phyloP scores from a whole-genome alignment of 1,140 invertebrate species.

The Sitobion miscanthi region DNA sequence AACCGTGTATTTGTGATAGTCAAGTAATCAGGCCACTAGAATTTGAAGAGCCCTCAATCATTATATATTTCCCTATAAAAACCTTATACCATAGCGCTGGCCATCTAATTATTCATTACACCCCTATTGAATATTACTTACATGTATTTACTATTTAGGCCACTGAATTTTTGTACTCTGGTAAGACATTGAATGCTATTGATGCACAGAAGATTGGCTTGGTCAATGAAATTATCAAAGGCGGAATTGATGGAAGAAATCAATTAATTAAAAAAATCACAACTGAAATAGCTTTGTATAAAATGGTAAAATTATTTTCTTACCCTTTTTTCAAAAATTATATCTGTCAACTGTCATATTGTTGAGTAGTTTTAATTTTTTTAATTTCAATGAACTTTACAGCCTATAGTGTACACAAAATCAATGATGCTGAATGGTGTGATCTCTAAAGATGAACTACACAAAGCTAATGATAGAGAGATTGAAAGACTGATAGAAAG shows the following conservation, averaged over 20 bases:
- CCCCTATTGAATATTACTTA: neutral
- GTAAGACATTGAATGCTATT: slow-evolving; percentile 76
- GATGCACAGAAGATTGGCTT: slow-evolving; percentile 77
- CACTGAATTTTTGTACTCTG: slow-evolving; percentile 65
- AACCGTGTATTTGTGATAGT: too few relatives aligned
- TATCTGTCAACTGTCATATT: neutral
- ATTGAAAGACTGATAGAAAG: slow-evolving; percentile 47
- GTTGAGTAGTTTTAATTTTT: neutral
- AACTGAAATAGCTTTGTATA: slow-evolving; percentile 25
- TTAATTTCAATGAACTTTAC: slow-evolving; percentile 15
- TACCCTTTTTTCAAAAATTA: neutral
- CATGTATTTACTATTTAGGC: slow-evolving; percentile 22
- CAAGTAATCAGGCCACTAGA: too few relatives aligned
- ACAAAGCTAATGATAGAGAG: slow-evolving; percentile 52
- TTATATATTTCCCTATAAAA: too few relatives aligned
- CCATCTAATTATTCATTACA: too few relatives aligned
- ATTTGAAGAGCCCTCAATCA: too few relatives aligned
- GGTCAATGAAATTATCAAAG: slow-evolving; percentile 73
- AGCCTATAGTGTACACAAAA: slow-evolving; percentile 49
- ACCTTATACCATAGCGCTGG: too few relatives aligned
- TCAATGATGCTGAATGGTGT: slow-evolving; percentile 21
- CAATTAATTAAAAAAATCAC: slow-evolving; percentile 34
- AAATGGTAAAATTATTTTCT: neutral
- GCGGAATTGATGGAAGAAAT: slow-evolving; percentile 55
- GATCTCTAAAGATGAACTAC: slow-evolving; percentile 31